phyloP scores from a whole-genome alignment of 2,797 vertebrate genomes.

The Erethizon dorsatum region DNA sequence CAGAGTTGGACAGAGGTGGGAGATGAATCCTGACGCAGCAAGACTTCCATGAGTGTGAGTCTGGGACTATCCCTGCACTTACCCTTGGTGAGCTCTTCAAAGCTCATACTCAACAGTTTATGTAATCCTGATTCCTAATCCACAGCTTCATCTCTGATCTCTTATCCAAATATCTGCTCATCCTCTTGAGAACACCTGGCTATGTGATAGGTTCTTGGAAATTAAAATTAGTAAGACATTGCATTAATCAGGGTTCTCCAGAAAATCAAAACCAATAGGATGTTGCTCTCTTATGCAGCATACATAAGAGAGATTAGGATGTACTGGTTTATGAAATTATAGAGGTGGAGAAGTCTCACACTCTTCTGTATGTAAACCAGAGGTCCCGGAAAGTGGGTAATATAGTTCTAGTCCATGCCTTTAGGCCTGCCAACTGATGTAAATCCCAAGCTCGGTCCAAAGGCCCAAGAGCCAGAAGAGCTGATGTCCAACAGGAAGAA shows the following conservation, averaged over 20 bases:
- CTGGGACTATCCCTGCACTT: neutral
- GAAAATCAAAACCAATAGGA: neutral
- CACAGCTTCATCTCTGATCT: neutral
- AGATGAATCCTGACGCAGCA: neutral
- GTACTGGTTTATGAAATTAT: neutral
- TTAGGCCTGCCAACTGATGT: neutral
- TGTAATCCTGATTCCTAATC: neutral
- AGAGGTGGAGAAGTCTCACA: neutral
- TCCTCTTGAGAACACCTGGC: neutral
- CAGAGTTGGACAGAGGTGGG: neutral
- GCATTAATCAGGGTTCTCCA: neutral
- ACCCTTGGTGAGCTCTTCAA: neutral
- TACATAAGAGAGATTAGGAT: neutral
- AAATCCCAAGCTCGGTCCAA: neutral
- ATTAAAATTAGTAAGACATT: constrained; percentile 44
- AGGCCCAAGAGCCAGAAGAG: neutral
- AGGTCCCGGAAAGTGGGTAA: neutral
- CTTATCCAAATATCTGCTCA: neutral
- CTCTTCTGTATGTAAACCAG: neutral
- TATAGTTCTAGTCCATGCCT: neutral
- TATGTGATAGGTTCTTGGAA: neutral
- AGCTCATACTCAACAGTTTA: neutral
- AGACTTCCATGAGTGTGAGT: neutral
- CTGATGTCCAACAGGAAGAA: neutral
- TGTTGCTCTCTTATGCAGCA: neutral